Evolutionary conservation across 2,888 invertebrate species (phyloP).

Genomic region (Drosophila recens): DNA sequence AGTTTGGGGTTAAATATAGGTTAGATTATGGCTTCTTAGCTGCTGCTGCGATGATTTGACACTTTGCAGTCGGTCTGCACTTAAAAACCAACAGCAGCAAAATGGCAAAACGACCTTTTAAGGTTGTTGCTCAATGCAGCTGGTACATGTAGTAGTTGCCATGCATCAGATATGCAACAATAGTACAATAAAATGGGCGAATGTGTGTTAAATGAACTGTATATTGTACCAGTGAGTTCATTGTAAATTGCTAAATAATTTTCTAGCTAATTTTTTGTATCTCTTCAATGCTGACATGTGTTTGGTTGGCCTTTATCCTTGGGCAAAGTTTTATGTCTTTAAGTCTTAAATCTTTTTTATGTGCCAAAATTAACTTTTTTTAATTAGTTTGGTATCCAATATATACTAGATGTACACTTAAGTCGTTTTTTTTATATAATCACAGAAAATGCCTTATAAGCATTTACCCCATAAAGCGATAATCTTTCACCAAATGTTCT

Average conservation of each 20-base stretch:
- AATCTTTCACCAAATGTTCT: background rate
- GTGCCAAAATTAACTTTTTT: no score
- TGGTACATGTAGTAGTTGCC: slow-evolving; percentile 19
- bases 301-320: slow-evolving; percentile 27
- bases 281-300: slow-evolving; percentile 9
- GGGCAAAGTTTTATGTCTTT: background rate
- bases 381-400: no score
- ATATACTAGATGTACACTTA: no score
- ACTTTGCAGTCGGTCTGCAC: slow-evolving; percentile 51
- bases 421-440: background rate
- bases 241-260: slow-evolving; percentile 43
- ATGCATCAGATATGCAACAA: slow-evolving; percentile 28
- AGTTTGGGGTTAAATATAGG: slow-evolving; percentile 81
- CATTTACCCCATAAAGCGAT: slow-evolving; percentile 3
- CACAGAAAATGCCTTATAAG: background rate
- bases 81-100: slow-evolving; percentile 34
- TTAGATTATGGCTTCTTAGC: slow-evolving; percentile 70
- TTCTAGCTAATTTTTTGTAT: slow-evolving; percentile 7
- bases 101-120: slow-evolving; percentile 74
- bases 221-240: slow-evolving; percentile 40
- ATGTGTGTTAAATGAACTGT: slow-evolving; percentile 34
- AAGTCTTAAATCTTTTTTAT: no score
- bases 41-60: slow-evolving; percentile 70
- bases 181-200: slow-evolving; percentile 9
- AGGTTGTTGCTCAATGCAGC: slow-evolving; percentile 71